Percentiles rank a stretch among this genome's conserved stretches.
Conservation (phyloP, 2,113 vertebrate genomes). For the Rhea pennata region DNA sequence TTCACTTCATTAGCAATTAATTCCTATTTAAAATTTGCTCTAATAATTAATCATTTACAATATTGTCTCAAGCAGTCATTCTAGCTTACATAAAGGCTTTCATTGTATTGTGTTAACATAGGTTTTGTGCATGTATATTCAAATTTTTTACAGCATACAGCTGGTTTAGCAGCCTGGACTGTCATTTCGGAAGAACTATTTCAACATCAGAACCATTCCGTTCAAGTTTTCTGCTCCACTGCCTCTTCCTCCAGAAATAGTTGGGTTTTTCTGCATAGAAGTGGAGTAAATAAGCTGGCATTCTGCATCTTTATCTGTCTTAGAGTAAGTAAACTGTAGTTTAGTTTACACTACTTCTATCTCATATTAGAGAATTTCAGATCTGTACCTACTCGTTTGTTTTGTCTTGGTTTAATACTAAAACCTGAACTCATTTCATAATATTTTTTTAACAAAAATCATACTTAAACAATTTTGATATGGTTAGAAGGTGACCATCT, state of each 20-base stretch:
- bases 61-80: background rate
- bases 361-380: background rate
- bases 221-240: background rate
- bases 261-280: background rate
- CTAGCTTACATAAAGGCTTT: background rate
- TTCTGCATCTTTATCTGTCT: background rate
- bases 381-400: background rate
- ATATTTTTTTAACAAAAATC: background rate
- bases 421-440: background rate
- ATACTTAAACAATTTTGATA: background rate
- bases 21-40: background rate
- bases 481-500: background rate
- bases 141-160: background rate
- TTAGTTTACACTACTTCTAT: background rate
- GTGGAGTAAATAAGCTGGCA: background rate
- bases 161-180: background rate
- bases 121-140: background rate
- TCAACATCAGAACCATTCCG: background rate
- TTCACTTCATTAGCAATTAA: background rate
- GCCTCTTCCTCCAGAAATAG: background rate
- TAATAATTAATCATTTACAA: background rate
- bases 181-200: background rate
- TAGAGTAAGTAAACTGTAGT: background rate
- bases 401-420: background rate
- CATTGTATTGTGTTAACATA: background rate